phyloP scores from a whole-genome alignment of 2,797 vertebrate species.

The Phataginus tetradactyla region DNA sequence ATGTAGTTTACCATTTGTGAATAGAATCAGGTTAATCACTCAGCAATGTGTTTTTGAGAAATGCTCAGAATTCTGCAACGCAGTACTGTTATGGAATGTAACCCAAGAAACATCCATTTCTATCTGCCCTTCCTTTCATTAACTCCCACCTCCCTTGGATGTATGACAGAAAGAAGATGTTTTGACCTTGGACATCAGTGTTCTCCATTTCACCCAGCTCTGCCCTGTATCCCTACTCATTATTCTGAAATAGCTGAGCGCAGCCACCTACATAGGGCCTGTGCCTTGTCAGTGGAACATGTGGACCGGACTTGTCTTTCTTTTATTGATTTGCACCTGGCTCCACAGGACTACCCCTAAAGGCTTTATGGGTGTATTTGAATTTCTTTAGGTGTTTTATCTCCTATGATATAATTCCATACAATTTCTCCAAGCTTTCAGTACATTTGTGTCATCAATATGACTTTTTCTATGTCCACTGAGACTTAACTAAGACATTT shows the following conservation, averaged over 20 bases:
- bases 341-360: not conserved
- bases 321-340: not conserved
- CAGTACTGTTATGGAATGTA: not conserved
- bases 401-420: not conserved
- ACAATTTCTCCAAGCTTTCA: not conserved
- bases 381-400: not conserved
- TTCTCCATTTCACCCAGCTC: not conserved
- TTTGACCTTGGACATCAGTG: not conserved
- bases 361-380: not conserved
- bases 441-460: not conserved
- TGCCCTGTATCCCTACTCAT: not conserved
- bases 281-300: not conserved
- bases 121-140: not conserved
- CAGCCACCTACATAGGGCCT: fast-evolving
- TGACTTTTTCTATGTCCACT: not conserved
- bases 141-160: not conserved
- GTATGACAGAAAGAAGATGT: not conserved
- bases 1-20: not conserved
- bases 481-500: not conserved
- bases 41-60: not conserved
- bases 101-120: not conserved
- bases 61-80: not conserved
- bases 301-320: not conserved
- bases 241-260: not conserved
- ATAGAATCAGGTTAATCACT: not conserved